Conservation (phyloP, 2,888 invertebrate species). For the Epinotia demarniana region DNA sequence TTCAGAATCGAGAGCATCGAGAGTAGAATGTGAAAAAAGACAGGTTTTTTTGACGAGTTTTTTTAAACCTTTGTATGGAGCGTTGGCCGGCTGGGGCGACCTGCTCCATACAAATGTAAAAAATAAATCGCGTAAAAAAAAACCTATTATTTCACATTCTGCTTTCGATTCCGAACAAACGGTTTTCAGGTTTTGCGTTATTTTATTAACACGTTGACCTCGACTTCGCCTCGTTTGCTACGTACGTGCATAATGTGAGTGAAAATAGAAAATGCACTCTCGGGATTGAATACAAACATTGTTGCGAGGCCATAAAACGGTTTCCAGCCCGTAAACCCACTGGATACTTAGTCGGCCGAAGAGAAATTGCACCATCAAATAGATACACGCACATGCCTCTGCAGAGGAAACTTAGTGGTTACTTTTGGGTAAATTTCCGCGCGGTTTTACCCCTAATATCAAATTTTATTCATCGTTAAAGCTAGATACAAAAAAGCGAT, state of each 20-base stretch:
- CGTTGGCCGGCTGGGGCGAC: too few species aligned
- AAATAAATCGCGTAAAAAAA: too few species aligned
- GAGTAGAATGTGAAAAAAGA: too few species aligned
- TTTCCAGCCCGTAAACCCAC: constrained; percentile 17
- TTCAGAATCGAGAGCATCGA: too few species aligned
- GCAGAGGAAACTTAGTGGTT: not conserved
- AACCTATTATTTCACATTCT: too few species aligned
- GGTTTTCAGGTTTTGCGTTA: too few species aligned
- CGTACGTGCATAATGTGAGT: constrained; percentile 23
- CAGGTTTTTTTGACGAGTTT: too few species aligned
- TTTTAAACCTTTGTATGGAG: too few species aligned
- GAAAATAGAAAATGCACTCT: constrained; percentile 40
- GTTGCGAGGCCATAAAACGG: constrained; percentile 34
- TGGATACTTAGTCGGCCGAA: not conserved
- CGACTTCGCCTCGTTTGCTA: not conserved
- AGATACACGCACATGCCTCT: not conserved
- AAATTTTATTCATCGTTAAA: not conserved
- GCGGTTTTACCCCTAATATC: not conserved
- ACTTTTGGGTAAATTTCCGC: not conserved
- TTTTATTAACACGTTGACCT: too few species aligned
- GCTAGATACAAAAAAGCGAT: not conserved
- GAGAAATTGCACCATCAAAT: constrained; percentile 18
- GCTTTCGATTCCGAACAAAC: too few species aligned
- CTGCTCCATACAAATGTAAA: too few species aligned
- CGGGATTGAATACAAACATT: constrained; percentile 31